These are phyloP conservation scores for Branchipolynoe longqiensis DNA, from an alignment of 2,888 invertebrate species.

Conservation along the genomic window DNA sequence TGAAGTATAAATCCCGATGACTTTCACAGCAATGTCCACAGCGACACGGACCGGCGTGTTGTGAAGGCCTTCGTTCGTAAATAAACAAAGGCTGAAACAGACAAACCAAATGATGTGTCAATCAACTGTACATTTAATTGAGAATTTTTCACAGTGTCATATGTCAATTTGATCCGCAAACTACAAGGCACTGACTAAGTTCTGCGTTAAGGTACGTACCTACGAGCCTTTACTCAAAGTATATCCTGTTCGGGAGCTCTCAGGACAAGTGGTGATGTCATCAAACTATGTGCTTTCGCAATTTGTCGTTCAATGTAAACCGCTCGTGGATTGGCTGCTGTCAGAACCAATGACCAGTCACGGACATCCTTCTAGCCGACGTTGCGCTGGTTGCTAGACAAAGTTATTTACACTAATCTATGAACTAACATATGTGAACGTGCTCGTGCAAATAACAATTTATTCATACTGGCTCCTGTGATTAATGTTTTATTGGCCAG, in stretches of 20 bases:
- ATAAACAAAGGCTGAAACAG: conserved; percentile 47
- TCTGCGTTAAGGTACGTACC: not conserved
- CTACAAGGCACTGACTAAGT: not conserved
- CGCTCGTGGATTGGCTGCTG: not conserved
- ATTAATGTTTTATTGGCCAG: no score
- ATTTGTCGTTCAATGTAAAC: not conserved
- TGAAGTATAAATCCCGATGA: no score
- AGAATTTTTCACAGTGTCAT: not conserved
- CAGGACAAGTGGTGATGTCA: conserved; percentile 15
- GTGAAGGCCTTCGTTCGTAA: conserved; percentile 38
- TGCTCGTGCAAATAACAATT: no score
- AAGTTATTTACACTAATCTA: no score
- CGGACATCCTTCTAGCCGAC: not conserved
- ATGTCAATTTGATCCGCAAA: not conserved
- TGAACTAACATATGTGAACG: no score
- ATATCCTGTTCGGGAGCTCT: conserved; percentile 17
- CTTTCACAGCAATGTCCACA: conserved; percentile 17
- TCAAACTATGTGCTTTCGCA: not conserved
- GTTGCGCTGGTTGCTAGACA: not conserved
- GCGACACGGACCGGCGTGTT: conserved; percentile 16
- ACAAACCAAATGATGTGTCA: not conserved
- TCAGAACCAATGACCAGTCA: not conserved
- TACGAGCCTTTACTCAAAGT: not conserved
- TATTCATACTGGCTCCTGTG: no score
- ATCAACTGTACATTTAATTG: not conserved